phyloP scores from a whole-genome alignment of 1,140 invertebrate genomes.

The Eufriesea mexicana region DNA sequence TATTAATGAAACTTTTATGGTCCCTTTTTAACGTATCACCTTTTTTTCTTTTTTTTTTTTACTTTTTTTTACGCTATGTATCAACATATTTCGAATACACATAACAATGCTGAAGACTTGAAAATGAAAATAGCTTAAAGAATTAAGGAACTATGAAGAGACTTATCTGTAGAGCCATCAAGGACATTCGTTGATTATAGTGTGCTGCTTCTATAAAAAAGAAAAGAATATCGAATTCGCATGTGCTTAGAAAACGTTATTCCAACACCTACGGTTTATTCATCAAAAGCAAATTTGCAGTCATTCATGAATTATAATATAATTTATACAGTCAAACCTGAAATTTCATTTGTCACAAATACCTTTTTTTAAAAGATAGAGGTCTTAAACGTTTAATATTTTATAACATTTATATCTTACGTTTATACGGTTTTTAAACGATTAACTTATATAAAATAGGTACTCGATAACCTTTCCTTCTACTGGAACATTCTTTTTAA shows the following conservation, averaged over 20 bases:
- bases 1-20: no score
- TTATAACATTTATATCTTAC: background rate
- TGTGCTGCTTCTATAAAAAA: background rate
- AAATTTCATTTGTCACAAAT: background rate
- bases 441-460: background rate
- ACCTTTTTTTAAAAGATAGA: background rate
- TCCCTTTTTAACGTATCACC: no score
- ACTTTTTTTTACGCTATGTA: background rate
- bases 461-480: background rate
- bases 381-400: background rate
- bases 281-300: background rate
- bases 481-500: background rate
- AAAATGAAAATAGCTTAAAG: background rate
- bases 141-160: background rate
- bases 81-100: background rate
- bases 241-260: background rate
- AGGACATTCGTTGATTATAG: background rate
- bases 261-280: background rate
- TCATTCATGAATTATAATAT: background rate
- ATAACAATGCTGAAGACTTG: background rate
- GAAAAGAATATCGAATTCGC: slow-evolving; percentile 1
- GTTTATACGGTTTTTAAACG: background rate
- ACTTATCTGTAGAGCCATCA: background rate
- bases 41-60: no score
- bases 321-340: background rate